Base-by-base conservation (phyloP, 2,113 vertebrate species). In the Saguinus imperator region DNA sequence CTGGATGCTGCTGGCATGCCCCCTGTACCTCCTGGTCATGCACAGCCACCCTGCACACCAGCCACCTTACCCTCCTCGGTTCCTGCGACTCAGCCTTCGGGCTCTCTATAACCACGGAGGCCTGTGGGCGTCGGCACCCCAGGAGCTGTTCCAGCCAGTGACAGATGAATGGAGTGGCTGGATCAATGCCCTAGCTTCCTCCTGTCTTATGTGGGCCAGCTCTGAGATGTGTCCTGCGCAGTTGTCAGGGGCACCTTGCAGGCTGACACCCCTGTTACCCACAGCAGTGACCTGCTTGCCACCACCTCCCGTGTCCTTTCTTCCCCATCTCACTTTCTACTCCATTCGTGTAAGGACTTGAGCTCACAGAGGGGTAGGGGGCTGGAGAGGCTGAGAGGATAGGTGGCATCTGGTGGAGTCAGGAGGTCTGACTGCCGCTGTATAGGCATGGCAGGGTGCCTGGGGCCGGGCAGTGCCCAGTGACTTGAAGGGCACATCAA, bases 51-150 rank as follows among this genome's bases (percentile, higher is more conserved):
- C 37, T 3, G 35, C 11, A 8, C 10, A 37, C 23, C 73, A 29
- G 40, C 21, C 7, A 17, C 58, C 48, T 66, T 61, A 21, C 29
- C 5, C 43, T 35, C 5, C 43, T 35, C 2, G 18, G 64, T 45
- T 5, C 21, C 32, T 61, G 18, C 0, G 4, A n/a, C 70, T 8
- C 64, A 55, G 27, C 40, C 37, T 61, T 14, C 11, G 7, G 40
- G 18, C n/a, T 73, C 64, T 43, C 52, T 45, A 8, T 25, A 48
- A 55, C n/a, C 12, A 1, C 0, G 27, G 25, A 52, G 23, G 8
- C 0, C 0, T 17, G 14, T 32, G 92, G 14, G 29, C 14, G 6
- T 48, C 6, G 5, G 32, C 2, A 9, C 35, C 35, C 32, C 37
- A 61, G 37, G 21, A n/a, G 13, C 32, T 70, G 17, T 29, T 48